phyloP scores from a whole-genome alignment of 2,113 vertebrate species.

The Pseudorasbora parva region DNA sequence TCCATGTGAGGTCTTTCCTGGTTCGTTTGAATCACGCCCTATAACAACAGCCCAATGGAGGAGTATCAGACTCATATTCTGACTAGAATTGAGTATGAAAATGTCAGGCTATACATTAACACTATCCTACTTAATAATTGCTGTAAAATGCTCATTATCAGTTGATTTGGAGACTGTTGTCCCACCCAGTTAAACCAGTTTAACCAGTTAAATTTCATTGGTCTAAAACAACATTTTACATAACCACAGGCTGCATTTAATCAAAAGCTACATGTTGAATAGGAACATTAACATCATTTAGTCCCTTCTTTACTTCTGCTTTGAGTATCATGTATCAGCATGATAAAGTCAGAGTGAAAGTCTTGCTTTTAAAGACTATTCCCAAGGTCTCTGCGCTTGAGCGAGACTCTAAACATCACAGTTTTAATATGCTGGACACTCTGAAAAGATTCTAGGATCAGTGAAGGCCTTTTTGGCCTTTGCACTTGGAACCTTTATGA shows the following conservation, averaged over 20 bases:
- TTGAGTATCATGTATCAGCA: not conserved
- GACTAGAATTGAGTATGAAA: no score
- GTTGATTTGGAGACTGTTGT: not conserved
- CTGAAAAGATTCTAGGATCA: not conserved
- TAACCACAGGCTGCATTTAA: not conserved
- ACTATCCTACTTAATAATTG: no score
- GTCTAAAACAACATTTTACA: slow-evolving; percentile 5
- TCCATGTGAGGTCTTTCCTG: no score
- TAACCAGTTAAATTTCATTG: not conserved
- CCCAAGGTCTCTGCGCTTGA: not conserved
- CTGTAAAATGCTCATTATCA: not conserved
- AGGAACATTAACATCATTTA: not conserved
- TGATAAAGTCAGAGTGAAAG: not conserved
- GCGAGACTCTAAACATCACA: not conserved
- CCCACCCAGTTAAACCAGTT: no score
- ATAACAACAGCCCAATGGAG: no score
- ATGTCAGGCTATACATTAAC: no score
- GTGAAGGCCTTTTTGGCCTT: not conserved
- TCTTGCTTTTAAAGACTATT: not conserved
- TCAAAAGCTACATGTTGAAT: not conserved
- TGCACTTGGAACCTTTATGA: not conserved
- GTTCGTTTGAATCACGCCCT: no score
- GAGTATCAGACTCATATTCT: no score
- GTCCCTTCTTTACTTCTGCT: not conserved
- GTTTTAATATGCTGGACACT: not conserved